Conservation (phyloP, 64 coral and sea anemone species). For the Trachythela sp. region DNA sequence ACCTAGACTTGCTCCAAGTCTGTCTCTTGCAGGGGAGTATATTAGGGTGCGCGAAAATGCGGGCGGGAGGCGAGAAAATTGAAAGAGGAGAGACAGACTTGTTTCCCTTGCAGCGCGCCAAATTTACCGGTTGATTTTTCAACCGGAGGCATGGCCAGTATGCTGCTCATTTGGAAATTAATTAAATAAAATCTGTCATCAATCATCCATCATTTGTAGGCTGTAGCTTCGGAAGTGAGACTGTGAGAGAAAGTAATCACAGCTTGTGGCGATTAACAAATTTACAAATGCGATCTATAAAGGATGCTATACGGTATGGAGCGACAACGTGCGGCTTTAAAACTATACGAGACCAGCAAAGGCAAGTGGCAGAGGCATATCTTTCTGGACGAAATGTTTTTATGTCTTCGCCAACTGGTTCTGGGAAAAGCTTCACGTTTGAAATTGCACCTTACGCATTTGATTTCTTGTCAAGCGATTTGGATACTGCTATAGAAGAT, state of each 20-base stretch:
- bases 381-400: not conserved
- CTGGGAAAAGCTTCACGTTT: constrained; percentile 9
- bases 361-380: constrained; percentile 14
- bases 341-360: not conserved
- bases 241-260: no score
- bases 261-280: no score
- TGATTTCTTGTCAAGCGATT: not conserved
- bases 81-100: no score
- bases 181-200: not conserved
- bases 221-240: no score
- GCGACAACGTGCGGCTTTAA: not conserved
- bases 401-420: not conserved
- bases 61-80: no score
- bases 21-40: no score
- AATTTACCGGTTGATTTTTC: no score
- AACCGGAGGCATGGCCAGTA: constrained; percentile 6
- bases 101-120: no score
- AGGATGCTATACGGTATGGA: not conserved
- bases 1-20: no score
- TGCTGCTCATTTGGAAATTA: not conserved
- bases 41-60: no score
- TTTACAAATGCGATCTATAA: not conserved
- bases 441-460: constrained; percentile 8
- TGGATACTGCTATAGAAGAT: not conserved
- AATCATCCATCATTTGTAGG: no score